Conservation (phyloP, 2,113 vertebrate species). For the Corydoras maculifer region DNA sequence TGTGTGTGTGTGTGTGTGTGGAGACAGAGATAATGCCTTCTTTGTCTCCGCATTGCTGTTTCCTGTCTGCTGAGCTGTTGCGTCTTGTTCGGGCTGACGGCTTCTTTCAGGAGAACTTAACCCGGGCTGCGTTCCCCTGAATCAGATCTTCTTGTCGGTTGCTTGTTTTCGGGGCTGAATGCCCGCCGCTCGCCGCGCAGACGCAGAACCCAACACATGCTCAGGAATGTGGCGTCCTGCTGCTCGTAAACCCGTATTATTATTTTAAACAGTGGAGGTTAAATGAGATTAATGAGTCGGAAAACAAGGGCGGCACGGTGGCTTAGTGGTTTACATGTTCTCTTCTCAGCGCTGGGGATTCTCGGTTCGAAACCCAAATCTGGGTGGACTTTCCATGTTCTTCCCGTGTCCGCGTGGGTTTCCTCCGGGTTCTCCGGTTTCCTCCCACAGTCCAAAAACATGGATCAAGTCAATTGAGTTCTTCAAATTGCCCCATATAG, state of each 20-base stretch:
- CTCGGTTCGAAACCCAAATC: too few relatives aligned
- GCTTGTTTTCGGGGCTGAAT: constrained; percentile 16
- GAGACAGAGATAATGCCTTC: constrained; percentile 7
- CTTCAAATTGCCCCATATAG: too few relatives aligned
- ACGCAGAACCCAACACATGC: constrained; percentile 18
- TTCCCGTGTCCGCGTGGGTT: too few relatives aligned
- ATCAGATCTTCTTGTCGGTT: constrained; percentile 21
- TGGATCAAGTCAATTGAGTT: too few relatives aligned
- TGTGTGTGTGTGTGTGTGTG: not conserved
- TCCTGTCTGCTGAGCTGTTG: not conserved
- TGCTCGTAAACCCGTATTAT: constrained; percentile 17
- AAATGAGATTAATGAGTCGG: constrained; percentile 31
- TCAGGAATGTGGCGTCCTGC: constrained; percentile 1
- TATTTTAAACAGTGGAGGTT: constrained; percentile 17
- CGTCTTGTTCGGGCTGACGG: not conserved
- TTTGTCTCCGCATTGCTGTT: not conserved
- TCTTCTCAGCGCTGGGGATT: too few relatives aligned
- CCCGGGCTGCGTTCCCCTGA: constrained; percentile 10
- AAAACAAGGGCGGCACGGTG: constrained; percentile 20
- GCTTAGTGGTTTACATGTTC: too few relatives aligned
- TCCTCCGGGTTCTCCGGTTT: too few relatives aligned
- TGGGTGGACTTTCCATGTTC: too few relatives aligned
- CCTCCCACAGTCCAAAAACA: too few relatives aligned
- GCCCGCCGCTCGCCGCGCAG: not conserved
- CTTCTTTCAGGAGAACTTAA: constrained; percentile 10